A percentile compares a stretch with the other conserved stretches of the same genome.
These are phyloP conservation scores for Lamproptera curius DNA, from an alignment of 2,888 invertebrate genomes.

Conservation along the genomic window DNA sequence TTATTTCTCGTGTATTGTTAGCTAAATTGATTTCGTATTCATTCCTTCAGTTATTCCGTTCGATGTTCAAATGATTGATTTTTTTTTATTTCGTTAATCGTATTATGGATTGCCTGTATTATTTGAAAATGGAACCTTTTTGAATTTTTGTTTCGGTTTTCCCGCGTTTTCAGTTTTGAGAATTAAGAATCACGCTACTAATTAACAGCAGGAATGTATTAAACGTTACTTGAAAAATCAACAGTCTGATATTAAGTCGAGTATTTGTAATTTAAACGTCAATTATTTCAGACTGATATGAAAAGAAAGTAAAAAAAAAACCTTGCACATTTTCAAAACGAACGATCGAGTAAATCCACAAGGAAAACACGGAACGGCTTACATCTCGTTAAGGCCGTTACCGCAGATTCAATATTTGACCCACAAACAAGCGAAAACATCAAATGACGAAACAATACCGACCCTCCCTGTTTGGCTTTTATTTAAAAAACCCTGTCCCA, in stretches of 20 bases:
- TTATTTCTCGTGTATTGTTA: constrained; percentile 17
- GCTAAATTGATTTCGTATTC: constrained; percentile 19
- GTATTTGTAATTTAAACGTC: neutral
- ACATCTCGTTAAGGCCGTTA: constrained; percentile 5
- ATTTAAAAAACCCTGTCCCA: neutral
- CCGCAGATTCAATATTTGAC: constrained; percentile 8
- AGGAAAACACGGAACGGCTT: neutral
- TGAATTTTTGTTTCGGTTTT: neutral
- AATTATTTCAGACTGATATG: neutral
- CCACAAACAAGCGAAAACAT: constrained; percentile 3
- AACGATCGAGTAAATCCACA: neutral
- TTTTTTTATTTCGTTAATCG: neutral
- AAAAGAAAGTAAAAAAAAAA: neutral
- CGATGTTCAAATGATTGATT: constrained; percentile 7
- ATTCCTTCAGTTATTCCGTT: constrained; percentile 12
- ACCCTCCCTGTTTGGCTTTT: constrained; percentile 1
- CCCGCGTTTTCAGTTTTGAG: too few species aligned
- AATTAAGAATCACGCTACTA: too few species aligned
- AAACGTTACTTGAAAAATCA: neutral
- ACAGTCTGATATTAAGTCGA: neutral
- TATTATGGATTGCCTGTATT: neutral
- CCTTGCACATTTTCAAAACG: too few species aligned
- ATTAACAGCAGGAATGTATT: too few species aligned
- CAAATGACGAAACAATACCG: constrained; percentile 9
- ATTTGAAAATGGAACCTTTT: neutral